Evolutionary conservation across 2,113 vertebrate species (phyloP), one percentile per base, ranked within the genome.

Genomic region (Sigmodon hispidus): DNA sequence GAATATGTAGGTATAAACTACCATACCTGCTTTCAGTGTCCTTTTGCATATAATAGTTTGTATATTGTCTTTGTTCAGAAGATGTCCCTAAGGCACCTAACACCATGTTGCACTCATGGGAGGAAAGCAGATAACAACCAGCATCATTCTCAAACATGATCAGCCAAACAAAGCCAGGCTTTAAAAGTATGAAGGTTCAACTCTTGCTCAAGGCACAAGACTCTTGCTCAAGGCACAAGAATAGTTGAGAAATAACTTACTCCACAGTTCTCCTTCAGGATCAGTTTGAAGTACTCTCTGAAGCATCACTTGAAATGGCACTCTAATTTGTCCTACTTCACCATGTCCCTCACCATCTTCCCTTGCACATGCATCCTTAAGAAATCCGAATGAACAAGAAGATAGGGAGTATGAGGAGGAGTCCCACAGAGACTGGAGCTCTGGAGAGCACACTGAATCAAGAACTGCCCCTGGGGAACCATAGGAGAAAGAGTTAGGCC

Each of bases 11-110:
- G 9, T n/a, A 36, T 80, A 21, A 55, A 55, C 29, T 16, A 79
- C 48, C 16, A 50, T 79, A 50, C 15, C 31, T 52, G 31, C 29
- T 55, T 94, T 96, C 26, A 6, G 31, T 45, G 34, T 45, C 31
- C 43, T 55, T 95, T 26, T 67, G 26, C 24, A 79, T 59, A 1
- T 29, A 65, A 92, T 29, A 22, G 29, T 40, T 75, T 91, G 11
- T 52, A 73, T 50, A 57, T n/a, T 84, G 43, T 75, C 57, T 91
- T 73, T 87, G 36, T 87, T 87, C n/a, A 69, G 24, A 93, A 77
- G 79, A 79, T 72, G n/a, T 1, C n/a, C 40, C 22, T 94, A 69
- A 52, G 40, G 34, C 9, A 4, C 45, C 7, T 57, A 92, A 40
- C 81, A 26, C 45, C 40, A 75, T 17, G 48, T 55, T 63, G 55